phyloP scores from a whole-genome alignment of 2,113 vertebrate genomes.

The Microcebus murinus region DNA sequence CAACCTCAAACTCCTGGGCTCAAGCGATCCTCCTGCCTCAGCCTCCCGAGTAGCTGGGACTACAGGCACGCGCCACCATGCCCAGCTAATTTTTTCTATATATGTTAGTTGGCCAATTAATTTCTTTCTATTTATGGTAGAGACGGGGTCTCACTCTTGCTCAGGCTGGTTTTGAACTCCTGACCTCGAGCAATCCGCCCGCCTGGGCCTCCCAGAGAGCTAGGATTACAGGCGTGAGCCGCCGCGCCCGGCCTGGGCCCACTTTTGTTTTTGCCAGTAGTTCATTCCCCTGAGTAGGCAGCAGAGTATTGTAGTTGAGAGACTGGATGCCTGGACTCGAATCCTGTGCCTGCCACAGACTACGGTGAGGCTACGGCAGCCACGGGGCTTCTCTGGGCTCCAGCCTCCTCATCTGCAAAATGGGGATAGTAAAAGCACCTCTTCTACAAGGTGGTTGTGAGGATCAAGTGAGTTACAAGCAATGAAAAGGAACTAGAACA shows the following conservation, averaged over 20 bases:
- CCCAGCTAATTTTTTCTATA: too few species aligned
- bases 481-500: not conserved
- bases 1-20: too few species aligned
- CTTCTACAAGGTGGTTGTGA: not conserved
- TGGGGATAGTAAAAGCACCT: not conserved
- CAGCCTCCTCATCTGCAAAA: not conserved
- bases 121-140: too few species aligned
- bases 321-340: not conserved
- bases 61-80: too few species aligned
- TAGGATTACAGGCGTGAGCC: too few species aligned
- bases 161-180: too few species aligned
- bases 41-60: too few species aligned
- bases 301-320: not conserved
- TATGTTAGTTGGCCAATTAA: too few species aligned
- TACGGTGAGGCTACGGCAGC: not conserved
- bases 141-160: too few species aligned
- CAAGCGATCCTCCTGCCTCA: too few species aligned
- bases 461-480: not conserved
- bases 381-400: not conserved
- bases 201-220: too few species aligned
- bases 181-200: too few species aligned
- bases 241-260: not conserved
- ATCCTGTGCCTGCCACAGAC: not conserved
- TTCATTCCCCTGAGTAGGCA: not conserved
- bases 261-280: not conserved